A percentile compares a stretch with the other conserved stretches of the same genome.
These are phyloP conservation scores for Lagopus muta DNA, from an alignment of 2,113 vertebrate genomes.

Conservation along the genomic window DNA sequence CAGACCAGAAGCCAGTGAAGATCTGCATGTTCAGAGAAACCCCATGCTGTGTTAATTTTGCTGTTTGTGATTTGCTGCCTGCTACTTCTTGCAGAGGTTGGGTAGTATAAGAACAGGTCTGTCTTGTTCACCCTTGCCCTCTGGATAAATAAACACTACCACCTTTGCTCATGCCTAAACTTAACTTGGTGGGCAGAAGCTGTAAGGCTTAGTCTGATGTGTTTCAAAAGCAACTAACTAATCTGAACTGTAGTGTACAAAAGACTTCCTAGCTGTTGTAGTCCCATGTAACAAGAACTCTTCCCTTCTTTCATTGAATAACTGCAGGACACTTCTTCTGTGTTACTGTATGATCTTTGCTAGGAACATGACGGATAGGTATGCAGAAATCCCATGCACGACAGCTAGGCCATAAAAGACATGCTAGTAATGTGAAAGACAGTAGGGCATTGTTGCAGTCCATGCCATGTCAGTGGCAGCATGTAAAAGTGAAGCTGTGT, in stretches of 20 bases:
- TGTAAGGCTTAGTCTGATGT: background rate
- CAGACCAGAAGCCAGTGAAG: background rate
- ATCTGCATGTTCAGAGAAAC: background rate
- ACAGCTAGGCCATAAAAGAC: background rate
- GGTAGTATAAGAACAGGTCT: slow-evolving; percentile 4
- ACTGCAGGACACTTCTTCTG: background rate
- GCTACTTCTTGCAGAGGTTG: background rate
- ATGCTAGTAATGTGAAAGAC: background rate
- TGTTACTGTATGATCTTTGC: background rate
- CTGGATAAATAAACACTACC: background rate
- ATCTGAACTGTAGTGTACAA: background rate
- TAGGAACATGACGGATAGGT: rapidly evolving
- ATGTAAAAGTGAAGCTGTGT: background rate
- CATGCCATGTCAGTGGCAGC: background rate
- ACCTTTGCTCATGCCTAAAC: background rate
- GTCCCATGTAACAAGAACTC: background rate
- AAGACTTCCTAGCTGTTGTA: background rate
- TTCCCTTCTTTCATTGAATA: background rate
- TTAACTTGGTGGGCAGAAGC: background rate
- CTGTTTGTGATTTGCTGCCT: background rate
- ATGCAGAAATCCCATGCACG: background rate
- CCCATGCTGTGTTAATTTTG: background rate
- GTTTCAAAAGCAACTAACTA: background rate
- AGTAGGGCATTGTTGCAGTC: background rate
- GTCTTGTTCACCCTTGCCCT: slow-evolving; percentile 5